Conservation (phyloP, 2,797 vertebrate species). For the Astyanax mexicanus region DNA sequence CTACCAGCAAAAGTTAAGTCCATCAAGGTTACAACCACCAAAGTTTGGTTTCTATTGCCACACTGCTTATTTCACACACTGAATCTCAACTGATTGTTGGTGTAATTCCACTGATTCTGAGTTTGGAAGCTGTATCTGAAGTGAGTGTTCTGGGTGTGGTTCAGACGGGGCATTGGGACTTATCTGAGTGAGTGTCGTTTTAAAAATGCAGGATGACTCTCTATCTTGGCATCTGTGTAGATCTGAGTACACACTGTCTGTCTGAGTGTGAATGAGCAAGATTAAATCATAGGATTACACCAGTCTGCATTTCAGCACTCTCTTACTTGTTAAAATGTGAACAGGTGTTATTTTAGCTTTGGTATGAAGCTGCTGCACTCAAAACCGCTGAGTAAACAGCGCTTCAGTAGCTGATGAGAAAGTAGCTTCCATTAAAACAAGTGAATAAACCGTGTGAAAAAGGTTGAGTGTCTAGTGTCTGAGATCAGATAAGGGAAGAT, state of each 20-base stretch:
- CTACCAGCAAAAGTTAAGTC: no score
- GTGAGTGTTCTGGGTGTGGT: slow-evolving; percentile 21
- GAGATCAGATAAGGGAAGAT: no score
- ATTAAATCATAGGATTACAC: background rate
- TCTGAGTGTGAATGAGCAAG: background rate
- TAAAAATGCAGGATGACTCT: background rate
- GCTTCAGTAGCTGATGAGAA: no score
- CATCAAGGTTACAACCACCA: no score
- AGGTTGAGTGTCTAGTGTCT: no score
- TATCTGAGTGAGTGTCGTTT: background rate
- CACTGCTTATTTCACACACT: no score
- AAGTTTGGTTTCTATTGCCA: no score
- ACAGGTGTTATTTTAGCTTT: background rate
- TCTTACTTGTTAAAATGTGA: background rate
- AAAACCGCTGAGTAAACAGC: background rate
- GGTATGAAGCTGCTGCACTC: background rate
- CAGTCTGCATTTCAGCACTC: background rate
- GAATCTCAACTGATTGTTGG: no score
- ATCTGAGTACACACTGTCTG: background rate
- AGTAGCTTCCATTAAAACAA: background rate
- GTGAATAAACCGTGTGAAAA: no score
- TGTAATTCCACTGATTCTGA: no score
- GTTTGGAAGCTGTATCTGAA: background rate
- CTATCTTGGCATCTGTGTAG: background rate
- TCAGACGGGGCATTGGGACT: background rate